Evolutionary conservation across 2,113 vertebrate species (phyloP), one percentile per base, ranked within the genome.

Genomic region (Dissostichus mawsoni): DNA sequence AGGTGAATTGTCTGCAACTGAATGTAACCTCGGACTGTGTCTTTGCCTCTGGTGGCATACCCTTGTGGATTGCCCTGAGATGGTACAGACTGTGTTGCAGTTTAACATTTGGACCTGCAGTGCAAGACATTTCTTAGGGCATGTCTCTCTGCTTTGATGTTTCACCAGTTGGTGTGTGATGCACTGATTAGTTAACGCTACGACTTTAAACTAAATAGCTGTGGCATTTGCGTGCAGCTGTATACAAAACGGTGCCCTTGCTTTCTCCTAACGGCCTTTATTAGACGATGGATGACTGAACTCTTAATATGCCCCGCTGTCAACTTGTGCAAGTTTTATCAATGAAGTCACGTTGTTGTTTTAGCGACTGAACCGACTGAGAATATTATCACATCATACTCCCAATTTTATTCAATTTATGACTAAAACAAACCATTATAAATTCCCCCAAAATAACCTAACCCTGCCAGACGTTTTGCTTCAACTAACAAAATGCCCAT

Each of bases 401-500:
- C 20, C 11, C n/a, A 45, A 61, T 52, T 70, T 80, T 61, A 76
- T 68, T 65, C 11, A 53, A 86, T 77, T 92, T 82, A 78, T 86
- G 81, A 80, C 84, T 86, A 75, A 72, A 82, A 82, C 52, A 81
- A 82, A 86, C 82, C 67, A 78, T 78, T 62, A 76, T 53, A 62
- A 73, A 77, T 67, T 36, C 18, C 74, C 71, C 58, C 44, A 1
- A 13, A 86, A 76, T 62, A 76, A 47, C 59, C 55, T 23, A 69
- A 76, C 62, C 53, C 50, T 77, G 76, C 80, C 20, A 85, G 74
- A 87, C 82, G 68, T 75, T 86, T 72, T 80, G 80, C 74, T 89
- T 84, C 65, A 81, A 50, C 87, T 87, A 83, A 79, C 82, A 75
- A 88, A 92, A 91, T 86, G 81, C 89, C 88, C 85, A 77, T 57